Evolutionary conservation across 2,113 vertebrate species (phyloP).

Genomic region (Mungos mungo): DNA sequence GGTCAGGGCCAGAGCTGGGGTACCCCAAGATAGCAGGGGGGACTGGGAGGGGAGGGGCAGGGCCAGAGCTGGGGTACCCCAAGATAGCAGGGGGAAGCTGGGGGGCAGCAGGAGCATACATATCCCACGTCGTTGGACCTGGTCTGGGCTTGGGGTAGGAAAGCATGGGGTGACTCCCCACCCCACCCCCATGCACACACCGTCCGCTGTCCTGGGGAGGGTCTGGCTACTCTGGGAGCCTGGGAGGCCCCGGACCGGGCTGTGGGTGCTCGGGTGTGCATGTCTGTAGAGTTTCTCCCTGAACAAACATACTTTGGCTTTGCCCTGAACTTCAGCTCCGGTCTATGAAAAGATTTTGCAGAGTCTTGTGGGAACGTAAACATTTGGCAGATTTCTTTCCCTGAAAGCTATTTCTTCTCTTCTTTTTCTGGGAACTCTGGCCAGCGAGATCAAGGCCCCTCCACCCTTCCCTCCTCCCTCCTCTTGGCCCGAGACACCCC

Average conservation of each 20-base stretch:
- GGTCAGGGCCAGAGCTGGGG: background rate
- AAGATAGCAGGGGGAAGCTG: background rate
- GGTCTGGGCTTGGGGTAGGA: background rate
- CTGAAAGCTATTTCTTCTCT: constrained; percentile 75
- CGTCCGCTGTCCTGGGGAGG: background rate
- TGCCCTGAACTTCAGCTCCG: constrained; percentile 71
- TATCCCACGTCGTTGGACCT: background rate
- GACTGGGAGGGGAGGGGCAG: too few relatives aligned
- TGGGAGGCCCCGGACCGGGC: background rate
- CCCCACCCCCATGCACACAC: background rate
- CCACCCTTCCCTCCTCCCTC: constrained; percentile 54
- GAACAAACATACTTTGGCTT: constrained; percentile 60
- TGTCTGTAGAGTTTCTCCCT: constrained; percentile 49
- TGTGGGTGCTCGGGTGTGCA: constrained; percentile 20
- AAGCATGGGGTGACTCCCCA: rapidly evolving
- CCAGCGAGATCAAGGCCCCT: constrained; percentile 67
- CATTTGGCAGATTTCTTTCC: constrained; percentile 76
- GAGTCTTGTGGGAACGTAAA: constrained; percentile 80
- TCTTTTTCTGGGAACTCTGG: constrained; percentile 77
- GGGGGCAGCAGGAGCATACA: background rate
- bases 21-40: background rate
- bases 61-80: background rate
- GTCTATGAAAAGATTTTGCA: constrained; percentile 73
- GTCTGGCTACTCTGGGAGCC: background rate
- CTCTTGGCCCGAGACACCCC: constrained; percentile 16